These are phyloP conservation scores for Drosophila mauritiana DNA, from an alignment of 1,140 invertebrate genomes.

Conservation along the genomic window DNA sequence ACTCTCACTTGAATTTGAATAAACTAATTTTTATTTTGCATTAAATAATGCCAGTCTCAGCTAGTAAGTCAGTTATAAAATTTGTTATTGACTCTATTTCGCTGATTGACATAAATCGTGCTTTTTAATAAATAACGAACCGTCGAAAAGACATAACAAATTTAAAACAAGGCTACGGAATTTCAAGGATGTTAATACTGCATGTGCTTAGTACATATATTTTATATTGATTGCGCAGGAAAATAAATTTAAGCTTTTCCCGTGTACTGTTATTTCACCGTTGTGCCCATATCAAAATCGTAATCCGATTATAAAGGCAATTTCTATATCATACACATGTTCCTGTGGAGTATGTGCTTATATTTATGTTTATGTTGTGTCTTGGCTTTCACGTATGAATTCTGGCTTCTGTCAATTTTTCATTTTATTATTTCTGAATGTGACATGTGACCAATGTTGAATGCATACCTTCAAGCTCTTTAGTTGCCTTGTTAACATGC, in stretches of 20 bases:
- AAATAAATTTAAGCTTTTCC: slow-evolving; percentile 55
- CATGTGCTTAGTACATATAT: slow-evolving; percentile 12
- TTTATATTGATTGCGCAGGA: slow-evolving; percentile 40
- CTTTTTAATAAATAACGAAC: background rate
- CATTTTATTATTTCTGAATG: slow-evolving; percentile 58
- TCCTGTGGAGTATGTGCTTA: slow-evolving; percentile 21
- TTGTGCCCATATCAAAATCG: slow-evolving; percentile 51
- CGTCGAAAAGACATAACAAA: slow-evolving; percentile 23
- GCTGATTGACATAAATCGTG: too few relatives aligned
- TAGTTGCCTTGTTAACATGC: slow-evolving; percentile 74
- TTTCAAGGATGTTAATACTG: slow-evolving; percentile 1
- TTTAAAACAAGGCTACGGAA: background rate
- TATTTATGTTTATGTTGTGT: slow-evolving; percentile 23
- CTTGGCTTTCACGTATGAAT: slow-evolving; percentile 45
- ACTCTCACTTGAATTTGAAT: too few relatives aligned
- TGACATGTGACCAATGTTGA: slow-evolving; percentile 1
- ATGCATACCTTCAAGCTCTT: background rate
- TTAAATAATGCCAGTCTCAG: too few relatives aligned
- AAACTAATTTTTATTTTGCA: too few relatives aligned
- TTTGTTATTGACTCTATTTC: too few relatives aligned
- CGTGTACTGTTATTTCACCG: slow-evolving; percentile 33
- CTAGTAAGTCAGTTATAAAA: too few relatives aligned
- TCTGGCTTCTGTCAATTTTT: slow-evolving; percentile 64
- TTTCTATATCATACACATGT: slow-evolving; percentile 46
- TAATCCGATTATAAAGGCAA: slow-evolving; percentile 59